Evolutionary conservation across 2,113 vertebrate genomes (phyloP), one percentile per base, ranked within the genome.

Genomic region (Argyrosomus japonicus): DNA sequence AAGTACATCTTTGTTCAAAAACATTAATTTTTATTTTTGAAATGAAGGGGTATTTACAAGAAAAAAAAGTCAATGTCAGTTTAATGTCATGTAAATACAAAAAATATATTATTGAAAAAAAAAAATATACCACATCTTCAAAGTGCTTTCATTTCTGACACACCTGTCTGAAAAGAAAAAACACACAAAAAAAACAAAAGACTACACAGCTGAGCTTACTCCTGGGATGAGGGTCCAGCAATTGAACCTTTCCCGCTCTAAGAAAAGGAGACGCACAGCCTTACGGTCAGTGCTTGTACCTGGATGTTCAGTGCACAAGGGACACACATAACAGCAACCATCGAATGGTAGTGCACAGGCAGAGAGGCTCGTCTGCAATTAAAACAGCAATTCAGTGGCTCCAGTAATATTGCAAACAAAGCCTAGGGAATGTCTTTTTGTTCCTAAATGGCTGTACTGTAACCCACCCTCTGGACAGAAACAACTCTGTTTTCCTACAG

Each of bases 21-120:
- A 88, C 84, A 92, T 89, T 85, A 68, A 79, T 80, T 84, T 95
- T 94, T 94, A 93, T 94, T 95, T 88, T 85, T 88, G 25, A 91
- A 93, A 93, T 94, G 91, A 88, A 85, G 81, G 81, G 73, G 77
- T 90, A 91, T 91, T 90, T 82, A 91, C 87, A 90, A 78, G 71
- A 83, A 74, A 75, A 83, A 58, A 83, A 79, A 60, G 29, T 67
- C 64, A 82, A 90, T 90, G 86, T 87, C 88, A 92, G 76, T 83
- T 91, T 86, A 87, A 94, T 87, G 86, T 87, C 83, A 88, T 92
- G 87, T 89, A 84, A 83, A 89, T 94, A 93, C 80, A 94, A 95
- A 95, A 92, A 88, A 90, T 91, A 90, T 91, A 90, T 76, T 43
- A 88, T 85, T 87, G 73, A 88, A 90, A 87, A 92, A 87, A 92